Evolutionary conservation across 1,140 invertebrate genomes (phyloP).

Genomic region (Orius insidiosus): DNA sequence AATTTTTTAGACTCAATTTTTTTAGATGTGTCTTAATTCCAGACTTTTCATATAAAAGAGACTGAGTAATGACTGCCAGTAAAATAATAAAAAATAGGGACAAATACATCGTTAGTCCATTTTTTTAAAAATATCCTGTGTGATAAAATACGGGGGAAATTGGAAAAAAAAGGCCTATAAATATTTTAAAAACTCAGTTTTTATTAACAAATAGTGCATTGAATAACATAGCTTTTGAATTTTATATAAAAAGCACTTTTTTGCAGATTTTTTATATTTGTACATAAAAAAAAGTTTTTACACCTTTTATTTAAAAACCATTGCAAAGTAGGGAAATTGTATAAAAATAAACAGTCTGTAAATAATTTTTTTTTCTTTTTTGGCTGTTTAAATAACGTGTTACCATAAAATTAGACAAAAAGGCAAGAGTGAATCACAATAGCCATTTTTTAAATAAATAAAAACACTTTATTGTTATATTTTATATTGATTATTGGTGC

Average conservation of each 20-base stretch:
- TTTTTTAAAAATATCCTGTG: slow-evolving; percentile 5
- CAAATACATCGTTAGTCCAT: slow-evolving; percentile 2
- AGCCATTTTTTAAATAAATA: slow-evolving; percentile 4
- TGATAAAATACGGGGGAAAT: slow-evolving; percentile 6
- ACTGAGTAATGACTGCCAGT: slow-evolving; percentile 1
- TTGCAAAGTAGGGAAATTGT: slow-evolving; percentile 12
- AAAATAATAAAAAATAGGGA: slow-evolving; percentile 3
- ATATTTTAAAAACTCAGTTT: slow-evolving; percentile 7
- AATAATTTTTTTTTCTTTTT: slow-evolving; percentile 1
- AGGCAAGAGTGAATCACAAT: neutral
- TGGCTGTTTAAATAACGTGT: slow-evolving; percentile 11
- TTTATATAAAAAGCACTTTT: too few species aligned
- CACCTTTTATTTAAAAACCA: neutral
- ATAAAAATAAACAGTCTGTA: neutral
- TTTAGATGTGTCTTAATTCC: neutral
- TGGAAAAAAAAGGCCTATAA: slow-evolving; percentile 7
- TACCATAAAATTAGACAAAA: neutral
- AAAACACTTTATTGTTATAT: slow-evolving; percentile 6
- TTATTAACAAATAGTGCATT: neutral
- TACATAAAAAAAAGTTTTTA: slow-evolving; percentile 4
- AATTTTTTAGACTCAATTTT: neutral
- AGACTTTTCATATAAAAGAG: neutral
- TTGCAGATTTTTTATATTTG: neutral
- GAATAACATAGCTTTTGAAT: too few species aligned
- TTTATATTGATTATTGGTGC: slow-evolving; percentile 13